Evolutionary conservation across 1,140 invertebrate species (phyloP).

Genomic region (Ostrea denselamellosa): DNA sequence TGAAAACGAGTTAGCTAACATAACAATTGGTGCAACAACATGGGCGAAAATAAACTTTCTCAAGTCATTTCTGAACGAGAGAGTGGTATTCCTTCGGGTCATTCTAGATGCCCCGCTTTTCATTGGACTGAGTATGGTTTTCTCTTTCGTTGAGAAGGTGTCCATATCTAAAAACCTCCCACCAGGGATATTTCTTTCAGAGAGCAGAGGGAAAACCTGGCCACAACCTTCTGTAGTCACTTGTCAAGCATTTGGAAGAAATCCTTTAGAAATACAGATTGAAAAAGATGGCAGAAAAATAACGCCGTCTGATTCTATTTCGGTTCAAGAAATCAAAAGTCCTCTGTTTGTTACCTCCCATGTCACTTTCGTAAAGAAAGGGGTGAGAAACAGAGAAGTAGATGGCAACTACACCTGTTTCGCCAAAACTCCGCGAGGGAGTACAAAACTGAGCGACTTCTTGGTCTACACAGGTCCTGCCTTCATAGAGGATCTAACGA

Average conservation of each 20-base stretch:
- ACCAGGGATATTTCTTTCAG: neutral
- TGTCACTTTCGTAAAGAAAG: conserved; percentile 1
- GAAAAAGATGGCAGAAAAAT: neutral
- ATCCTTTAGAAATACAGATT: neutral
- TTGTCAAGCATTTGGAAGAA: neutral
- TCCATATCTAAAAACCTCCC: neutral
- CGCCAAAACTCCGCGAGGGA: neutral
- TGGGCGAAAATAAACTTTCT: neutral
- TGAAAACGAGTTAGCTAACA: neutral
- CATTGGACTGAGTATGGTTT: neutral
- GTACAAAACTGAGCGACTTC: neutral
- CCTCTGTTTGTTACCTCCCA: neutral
- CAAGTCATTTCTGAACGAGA: neutral
- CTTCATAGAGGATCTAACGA: neutral
- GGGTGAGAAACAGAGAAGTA: neutral
- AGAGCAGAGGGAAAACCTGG: neutral
- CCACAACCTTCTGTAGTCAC: neutral
- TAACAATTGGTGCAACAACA: neutral
- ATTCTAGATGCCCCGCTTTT: neutral
- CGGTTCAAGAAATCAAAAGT: neutral
- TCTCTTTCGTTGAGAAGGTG: neutral
- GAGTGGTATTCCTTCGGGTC: neutral
- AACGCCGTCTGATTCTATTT: neutral
- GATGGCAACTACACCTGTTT: conserved; percentile 7
- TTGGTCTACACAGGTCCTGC: neutral